Base-by-base conservation (phyloP, 2,888 invertebrate genomes). In the Archips crataeganus region DNA sequence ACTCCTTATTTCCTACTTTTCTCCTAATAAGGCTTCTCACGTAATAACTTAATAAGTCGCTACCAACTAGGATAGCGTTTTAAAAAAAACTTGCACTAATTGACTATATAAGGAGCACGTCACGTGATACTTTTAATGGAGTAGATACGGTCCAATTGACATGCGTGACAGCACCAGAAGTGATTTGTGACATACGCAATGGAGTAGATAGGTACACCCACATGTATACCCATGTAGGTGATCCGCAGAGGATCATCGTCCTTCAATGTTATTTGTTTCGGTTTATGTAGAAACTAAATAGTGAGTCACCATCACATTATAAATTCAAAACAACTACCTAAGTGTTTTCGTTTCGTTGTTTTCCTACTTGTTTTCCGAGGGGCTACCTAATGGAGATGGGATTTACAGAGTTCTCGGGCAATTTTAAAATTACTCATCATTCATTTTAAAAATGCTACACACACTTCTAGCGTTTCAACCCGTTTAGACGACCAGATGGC, bases 21-120 rank as follows among this genome's bases (percentile, higher is more conserved):
- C 36, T n/a, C 15, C 11, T 36, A 54, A 69, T 64, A 69, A 39
- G 63, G 63, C 68, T 68, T 72, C 63, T 39, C 68, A 10, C 63
- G 68, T 72, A 68, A 72, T 63, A 73, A 64, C 63, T 36, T 66
- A 72, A 63, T 63, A 68, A 49, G 45, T 54, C 61, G 67, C n/a
- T 34, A 47, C 59, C 73, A 63, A 68, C 59, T 15, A 15, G 23
- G 63, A 47, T 54, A 66, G 61, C 39, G n/a, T 36, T 62, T 62
- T 42, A 64, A 42, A 54, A 42, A 54, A 32, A 66, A 67, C 66
- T 66, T 51, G 71, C 23, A 61, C 42, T 65, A 42, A 61, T 65
- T 71, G 32, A 51, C n/a, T 36, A 57, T 15, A 23, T 23, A 59
- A 10, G 32, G n/a, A 32, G 15, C 57, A 57, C 47, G 72, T 68